These are phyloP conservation scores for Dyspetes luteomarginatus DNA, from an alignment of 2,888 invertebrate species.

Conservation along the genomic window DNA sequence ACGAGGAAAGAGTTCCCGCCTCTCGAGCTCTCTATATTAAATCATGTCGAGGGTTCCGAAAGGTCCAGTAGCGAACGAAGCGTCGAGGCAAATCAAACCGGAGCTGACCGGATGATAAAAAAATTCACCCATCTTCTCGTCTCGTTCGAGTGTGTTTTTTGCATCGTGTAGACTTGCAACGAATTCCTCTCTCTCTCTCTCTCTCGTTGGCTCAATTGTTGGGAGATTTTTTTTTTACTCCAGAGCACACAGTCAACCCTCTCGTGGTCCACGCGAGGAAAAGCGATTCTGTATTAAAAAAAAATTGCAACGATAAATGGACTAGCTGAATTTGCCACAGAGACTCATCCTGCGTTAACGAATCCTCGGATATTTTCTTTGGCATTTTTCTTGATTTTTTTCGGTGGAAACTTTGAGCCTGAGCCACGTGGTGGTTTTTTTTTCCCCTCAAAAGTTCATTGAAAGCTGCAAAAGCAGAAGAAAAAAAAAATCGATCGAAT, in stretches of 20 bases:
- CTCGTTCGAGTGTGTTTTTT: background rate
- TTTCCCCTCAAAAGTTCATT: background rate
- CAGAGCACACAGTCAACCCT: background rate
- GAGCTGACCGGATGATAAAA: constrained; percentile 47
- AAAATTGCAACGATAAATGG: background rate
- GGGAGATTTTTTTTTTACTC: background rate
- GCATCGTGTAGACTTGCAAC: background rate
- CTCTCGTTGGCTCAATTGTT: background rate
- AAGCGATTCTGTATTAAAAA: background rate
- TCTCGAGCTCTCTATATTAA: constrained; percentile 79
- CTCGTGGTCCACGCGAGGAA: background rate
- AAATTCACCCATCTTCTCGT: background rate
- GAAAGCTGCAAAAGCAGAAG: constrained; percentile 8
- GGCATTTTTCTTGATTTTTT: too few species aligned
- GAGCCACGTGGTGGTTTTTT: background rate
- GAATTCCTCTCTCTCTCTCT: constrained; percentile 8
- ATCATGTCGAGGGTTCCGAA: constrained; percentile 80
- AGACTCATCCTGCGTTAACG: background rate
- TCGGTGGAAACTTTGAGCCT: too few species aligned
- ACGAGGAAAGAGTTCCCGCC: constrained; percentile 59
- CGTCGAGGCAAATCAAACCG: constrained; percentile 59
- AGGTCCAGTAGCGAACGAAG: constrained; percentile 70
- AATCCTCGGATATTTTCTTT: background rate
- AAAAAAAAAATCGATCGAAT: constrained; percentile 61
- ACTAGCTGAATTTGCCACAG: background rate